Conservation (phyloP, 2,888 invertebrate genomes). For the Tetramorium bicarinatum region DNA sequence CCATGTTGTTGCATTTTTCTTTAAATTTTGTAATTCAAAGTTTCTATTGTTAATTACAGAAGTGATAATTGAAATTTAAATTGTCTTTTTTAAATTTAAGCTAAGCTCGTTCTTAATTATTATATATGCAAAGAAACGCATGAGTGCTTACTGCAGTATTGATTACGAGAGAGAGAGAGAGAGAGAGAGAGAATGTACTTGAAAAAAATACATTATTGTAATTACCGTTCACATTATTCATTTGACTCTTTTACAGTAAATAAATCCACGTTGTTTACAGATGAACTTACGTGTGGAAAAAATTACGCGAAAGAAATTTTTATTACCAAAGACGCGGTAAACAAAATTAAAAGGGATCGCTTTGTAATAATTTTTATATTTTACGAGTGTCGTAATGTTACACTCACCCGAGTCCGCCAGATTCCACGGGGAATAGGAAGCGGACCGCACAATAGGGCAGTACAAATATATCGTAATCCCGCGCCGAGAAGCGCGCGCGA, state of each 20-base stretch:
- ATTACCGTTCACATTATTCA: not conserved
- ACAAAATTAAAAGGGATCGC: not conserved
- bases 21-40: not conserved
- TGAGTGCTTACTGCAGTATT: not conserved
- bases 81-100: not conserved
- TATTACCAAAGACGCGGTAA: not conserved
- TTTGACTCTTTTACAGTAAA: not conserved
- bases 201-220: not conserved
- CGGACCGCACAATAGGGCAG: not conserved
- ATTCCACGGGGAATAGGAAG: constrained; percentile 17
- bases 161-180: not conserved
- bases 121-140: not conserved
- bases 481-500: not conserved
- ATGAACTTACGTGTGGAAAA: not conserved
- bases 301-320: not conserved
- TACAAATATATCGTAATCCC: constrained; percentile 22
- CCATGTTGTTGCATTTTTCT: not conserved
- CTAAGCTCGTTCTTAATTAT: not conserved
- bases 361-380: constrained; percentile 35
- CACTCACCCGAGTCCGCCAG: not conserved
- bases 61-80: not conserved
- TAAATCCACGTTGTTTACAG: not conserved
- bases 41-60: not conserved
- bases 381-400: not conserved
- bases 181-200: not conserved